phyloP scores from a whole-genome alignment of 2,113 vertebrate species.

The Lepisosteus osseus region DNA sequence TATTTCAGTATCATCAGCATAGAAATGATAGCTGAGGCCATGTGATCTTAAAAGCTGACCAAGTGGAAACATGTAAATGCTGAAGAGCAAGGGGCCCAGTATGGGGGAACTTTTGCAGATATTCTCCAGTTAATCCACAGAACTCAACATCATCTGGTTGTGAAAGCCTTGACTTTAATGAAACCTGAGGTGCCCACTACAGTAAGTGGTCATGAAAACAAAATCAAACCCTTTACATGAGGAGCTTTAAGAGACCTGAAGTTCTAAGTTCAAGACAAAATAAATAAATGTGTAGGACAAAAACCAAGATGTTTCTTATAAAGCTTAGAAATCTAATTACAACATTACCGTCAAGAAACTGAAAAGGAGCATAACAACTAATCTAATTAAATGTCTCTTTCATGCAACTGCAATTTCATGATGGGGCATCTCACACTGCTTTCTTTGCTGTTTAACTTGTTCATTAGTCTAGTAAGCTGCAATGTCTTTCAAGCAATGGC shows the following conservation, averaged over 20 bases:
- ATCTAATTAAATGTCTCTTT: slow-evolving; percentile 62
- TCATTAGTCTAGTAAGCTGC: slow-evolving; percentile 44
- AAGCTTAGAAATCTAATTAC: slow-evolving; percentile 58
- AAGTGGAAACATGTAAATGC: no score
- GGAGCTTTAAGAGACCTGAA: not conserved
- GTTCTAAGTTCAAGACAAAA: slow-evolving; percentile 24
- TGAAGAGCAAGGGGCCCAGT: no score
- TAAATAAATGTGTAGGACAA: slow-evolving; percentile 21
- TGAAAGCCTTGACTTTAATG: slow-evolving; percentile 2
- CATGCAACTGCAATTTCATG: slow-evolving; percentile 58
- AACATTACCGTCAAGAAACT: slow-evolving; percentile 51
- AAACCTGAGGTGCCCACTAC: not conserved
- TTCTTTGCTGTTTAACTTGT: slow-evolving; percentile 55
- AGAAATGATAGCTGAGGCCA: no score
- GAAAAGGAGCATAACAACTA: slow-evolving; percentile 56
- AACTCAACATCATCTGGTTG: slow-evolving; percentile 29
- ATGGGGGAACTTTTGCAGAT: slow-evolving; percentile 58
- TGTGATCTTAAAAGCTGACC: no score
- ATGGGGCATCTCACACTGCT: slow-evolving; percentile 49
- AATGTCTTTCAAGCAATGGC: slow-evolving; percentile 57
- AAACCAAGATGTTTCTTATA: slow-evolving; percentile 20
- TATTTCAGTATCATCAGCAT: no score
- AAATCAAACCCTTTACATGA: not conserved
- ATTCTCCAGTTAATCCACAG: slow-evolving; percentile 57
- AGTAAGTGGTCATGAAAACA: slow-evolving; percentile 7